Base-by-base conservation (phyloP, 53 echinoderm and acorn worm species). In the Crossaster papposus region DNA sequence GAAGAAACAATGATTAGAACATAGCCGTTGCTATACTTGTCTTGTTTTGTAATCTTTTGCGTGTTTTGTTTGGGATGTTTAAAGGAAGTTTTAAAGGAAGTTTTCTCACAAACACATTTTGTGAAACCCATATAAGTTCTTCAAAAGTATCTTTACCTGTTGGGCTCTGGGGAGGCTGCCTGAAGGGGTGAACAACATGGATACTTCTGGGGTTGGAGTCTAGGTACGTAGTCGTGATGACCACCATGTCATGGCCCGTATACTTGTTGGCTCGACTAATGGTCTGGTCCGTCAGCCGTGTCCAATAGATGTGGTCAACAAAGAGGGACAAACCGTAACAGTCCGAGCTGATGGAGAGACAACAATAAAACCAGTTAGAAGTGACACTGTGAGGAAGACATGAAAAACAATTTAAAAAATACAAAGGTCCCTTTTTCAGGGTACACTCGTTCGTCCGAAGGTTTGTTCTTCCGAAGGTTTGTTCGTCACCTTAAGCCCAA, bases 271-370 rank as follows among this genome's bases (percentile, higher is more conserved):
- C 95, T 36, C 92, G 89, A 62, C 86, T 86, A 51, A 95, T 86
- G n/a, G 88, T 84, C 52, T 91, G 77, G 18, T 63, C 36, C 15
- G 80, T 72, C 51, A 82, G 72, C 33, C 82, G 84, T 32, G 93
- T 90, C 95, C 95, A 95, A 79, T 93, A 93, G 30, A 95, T 84
- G 64, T 93, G 93, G 52, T 93, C 93, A 23, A 86, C 91, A 65
- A 93, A 87, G 55, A 95, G 82, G 36, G 95, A 88, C 70, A 95
- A 65, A 70, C 91, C 91, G 11, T 81, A 89, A 12, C 87, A 82
- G 22, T 92, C 90, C 30, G 78, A 36, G 26, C 95, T 95, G 86
- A 15, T 10, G 36, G 82, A 87, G 65, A 89, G 64, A 31, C 30
- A 65, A 1, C 13, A 30, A 31, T 65, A 68, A 23, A 63, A 33